Evolutionary conservation across 2,888 invertebrate species (phyloP).

Genomic region (Hypolimnas misippus): DNA sequence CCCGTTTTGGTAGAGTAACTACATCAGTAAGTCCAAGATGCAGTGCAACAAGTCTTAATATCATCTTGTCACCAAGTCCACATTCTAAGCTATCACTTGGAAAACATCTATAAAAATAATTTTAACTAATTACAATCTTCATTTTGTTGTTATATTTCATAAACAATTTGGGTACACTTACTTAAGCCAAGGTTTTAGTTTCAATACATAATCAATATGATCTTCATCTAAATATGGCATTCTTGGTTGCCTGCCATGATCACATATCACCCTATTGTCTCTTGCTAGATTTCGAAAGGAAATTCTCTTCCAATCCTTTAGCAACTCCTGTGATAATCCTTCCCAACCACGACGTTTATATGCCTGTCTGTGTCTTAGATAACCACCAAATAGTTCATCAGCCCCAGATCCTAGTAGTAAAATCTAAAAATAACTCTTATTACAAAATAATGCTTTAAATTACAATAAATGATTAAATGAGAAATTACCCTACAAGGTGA

Average conservation of each 20-base stretch:
- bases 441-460: background rate
- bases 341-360: conserved; percentile 83
- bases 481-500: conserved; percentile 87
- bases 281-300: conserved; percentile 96
- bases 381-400: conserved; percentile 98
- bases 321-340: conserved; percentile 85
- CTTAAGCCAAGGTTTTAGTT: conserved; percentile 88
- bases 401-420: conserved; percentile 96
- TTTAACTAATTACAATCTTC: background rate
- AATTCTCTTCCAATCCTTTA: conserved; percentile 92
- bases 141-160: background rate
- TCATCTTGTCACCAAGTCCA: conserved; percentile 96
- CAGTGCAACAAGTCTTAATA: conserved; percentile 90
- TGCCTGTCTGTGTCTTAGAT: conserved; percentile 92
- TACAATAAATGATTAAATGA: conserved; percentile 13
- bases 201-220: conserved; percentile 85
- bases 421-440: conserved; percentile 76
- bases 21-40: conserved; percentile 86
- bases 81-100: conserved; percentile 84
- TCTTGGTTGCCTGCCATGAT: conserved; percentile 93
- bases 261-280: conserved; percentile 96
- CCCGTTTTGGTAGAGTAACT: conserved; percentile 92
- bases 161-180: conserved; percentile 52
- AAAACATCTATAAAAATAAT: conserved; percentile 77
- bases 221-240: conserved; percentile 92